Evolutionary conservation across 2,888 invertebrate genomes (phyloP).

Genomic region (Antheraea assamensis): DNA sequence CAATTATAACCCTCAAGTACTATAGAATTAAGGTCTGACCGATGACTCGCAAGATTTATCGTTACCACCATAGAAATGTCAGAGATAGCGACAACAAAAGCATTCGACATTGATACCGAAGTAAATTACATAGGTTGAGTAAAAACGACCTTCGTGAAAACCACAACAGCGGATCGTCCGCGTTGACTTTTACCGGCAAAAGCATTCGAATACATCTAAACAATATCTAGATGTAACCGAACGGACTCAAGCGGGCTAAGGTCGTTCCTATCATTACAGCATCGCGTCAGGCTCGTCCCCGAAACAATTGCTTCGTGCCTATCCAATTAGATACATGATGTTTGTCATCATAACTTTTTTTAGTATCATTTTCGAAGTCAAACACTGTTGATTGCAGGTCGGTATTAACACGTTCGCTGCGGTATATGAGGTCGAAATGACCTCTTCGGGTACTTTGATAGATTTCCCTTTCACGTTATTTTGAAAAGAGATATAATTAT

Average conservation of each 20-base stretch:
- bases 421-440: not conserved
- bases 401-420: not conserved
- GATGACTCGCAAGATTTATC: not conserved
- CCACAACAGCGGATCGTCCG: conserved; percentile 16
- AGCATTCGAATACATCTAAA: conserved; percentile 10
- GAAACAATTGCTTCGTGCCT: conserved; percentile 69
- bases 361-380: conserved; percentile 25
- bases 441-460: no score
- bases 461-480: no score
- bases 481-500: no score
- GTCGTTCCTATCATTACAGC: conserved; percentile 59
- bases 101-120: conserved; percentile 8
- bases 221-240: not conserved
- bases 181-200: conserved; percentile 21
- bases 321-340: conserved; percentile 57
- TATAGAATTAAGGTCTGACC: not conserved
- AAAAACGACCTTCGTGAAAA: conserved; percentile 18
- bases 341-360: conserved; percentile 39
- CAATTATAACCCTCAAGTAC: not conserved
- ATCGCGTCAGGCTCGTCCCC: conserved; percentile 52
- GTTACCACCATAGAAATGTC: conserved; percentile 7
- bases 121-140: not conserved
- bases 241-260: conserved; percentile 58
- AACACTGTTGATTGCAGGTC: not conserved
- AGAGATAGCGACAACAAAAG: conserved; percentile 3